These are phyloP conservation scores for Pachliopta kotzebuea DNA, from an alignment of 2,888 invertebrate species.

Conservation along the genomic window DNA sequence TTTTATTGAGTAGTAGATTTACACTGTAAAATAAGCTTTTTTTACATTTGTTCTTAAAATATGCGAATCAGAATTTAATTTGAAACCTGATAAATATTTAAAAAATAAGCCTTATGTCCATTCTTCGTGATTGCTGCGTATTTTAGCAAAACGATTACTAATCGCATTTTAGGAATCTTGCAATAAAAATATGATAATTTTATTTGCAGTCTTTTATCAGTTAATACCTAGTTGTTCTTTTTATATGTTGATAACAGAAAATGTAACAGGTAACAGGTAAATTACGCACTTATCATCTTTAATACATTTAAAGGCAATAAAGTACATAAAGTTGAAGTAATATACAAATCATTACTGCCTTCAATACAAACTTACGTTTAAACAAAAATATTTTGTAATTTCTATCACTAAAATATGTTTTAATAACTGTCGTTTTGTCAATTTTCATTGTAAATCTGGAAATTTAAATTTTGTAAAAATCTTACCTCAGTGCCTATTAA, in stretches of 20 bases:
- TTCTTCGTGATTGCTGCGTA: constrained; percentile 6
- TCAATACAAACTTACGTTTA: neutral
- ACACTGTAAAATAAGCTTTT: no score
- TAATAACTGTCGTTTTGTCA: neutral
- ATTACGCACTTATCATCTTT: neutral
- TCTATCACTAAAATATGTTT: neutral
- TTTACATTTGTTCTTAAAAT: no score
- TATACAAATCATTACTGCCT: neutral
- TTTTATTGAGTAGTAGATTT: no score
- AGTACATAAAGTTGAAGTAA: neutral
- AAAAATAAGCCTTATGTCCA: no score
- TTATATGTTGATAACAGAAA: neutral
- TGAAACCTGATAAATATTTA: neutral
- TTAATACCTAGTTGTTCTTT: constrained; percentile 12
- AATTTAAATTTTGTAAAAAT: constrained; percentile 33
- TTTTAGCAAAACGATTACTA: constrained; percentile 6
- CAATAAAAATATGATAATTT: constrained; percentile 4
- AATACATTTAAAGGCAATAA: neutral
- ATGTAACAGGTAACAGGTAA: neutral
- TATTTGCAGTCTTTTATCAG: constrained; percentile 20
- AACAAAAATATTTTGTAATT: neutral
- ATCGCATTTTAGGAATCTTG: constrained; percentile 16
- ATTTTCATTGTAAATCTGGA: neutral
- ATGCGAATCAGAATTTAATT: neutral
- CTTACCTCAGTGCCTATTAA: constrained; percentile 98